phyloP scores from a whole-genome alignment of 2,797 vertebrate species.

The Crotalus adamanteus region DNA sequence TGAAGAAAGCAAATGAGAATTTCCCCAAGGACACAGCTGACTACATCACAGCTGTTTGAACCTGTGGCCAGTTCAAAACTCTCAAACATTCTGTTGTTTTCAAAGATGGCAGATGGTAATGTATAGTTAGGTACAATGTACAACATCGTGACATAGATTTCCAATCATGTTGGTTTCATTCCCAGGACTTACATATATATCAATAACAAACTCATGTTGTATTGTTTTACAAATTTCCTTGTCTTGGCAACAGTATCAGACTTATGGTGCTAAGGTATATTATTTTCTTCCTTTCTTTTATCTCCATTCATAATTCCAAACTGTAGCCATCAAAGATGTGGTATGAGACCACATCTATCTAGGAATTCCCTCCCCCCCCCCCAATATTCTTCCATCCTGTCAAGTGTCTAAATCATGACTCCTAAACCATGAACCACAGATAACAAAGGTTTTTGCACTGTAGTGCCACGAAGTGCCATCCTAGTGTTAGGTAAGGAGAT shows the following conservation, averaged over 20 bases:
- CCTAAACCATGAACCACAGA: not conserved
- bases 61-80: accelerated
- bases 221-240: not conserved
- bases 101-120: not conserved
- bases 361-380: not conserved
- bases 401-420: not conserved
- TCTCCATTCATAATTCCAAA: not conserved
- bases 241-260: not conserved
- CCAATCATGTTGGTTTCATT: not conserved
- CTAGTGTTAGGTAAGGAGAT: not conserved
- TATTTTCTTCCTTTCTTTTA: not conserved
- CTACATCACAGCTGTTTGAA: conserved; percentile 21
- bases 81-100: not conserved
- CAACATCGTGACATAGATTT: not conserved
- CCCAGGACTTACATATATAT: not conserved
- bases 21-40: not conserved
- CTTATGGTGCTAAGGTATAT: not conserved
- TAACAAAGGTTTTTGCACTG: not conserved
- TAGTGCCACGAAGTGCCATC: too few species aligned
- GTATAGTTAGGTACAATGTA: not conserved
- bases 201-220: not conserved
- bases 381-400: not conserved
- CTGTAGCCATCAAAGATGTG: not conserved
- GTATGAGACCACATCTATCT: not conserved
- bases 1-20: conserved; percentile 23